Conservation (phyloP, 2,888 invertebrate species). For the Hydroisotoma schaefferi region DNA sequence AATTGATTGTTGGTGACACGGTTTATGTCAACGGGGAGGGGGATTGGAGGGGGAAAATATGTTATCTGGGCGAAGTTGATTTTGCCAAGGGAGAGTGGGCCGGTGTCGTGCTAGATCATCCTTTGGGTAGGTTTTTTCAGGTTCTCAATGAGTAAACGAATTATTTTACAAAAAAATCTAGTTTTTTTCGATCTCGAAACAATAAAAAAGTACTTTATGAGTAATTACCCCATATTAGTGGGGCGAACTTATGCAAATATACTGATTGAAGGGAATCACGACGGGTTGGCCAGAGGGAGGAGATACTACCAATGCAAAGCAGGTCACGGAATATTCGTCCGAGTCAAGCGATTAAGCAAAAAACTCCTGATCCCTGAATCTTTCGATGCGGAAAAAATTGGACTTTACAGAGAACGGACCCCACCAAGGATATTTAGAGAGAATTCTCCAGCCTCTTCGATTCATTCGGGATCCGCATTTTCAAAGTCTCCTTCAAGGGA, state of each 20-base stretch:
- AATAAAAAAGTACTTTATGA: too few relatives aligned
- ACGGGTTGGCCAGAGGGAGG: slow-evolving; percentile 87
- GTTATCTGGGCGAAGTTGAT: slow-evolving; percentile 90
- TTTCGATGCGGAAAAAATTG: slow-evolving; percentile 48
- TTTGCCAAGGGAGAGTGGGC: slow-evolving; percentile 99
- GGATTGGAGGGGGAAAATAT: slow-evolving; percentile 72
- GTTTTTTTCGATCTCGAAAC: too few relatives aligned
- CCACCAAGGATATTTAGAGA: slow-evolving; percentile 19
- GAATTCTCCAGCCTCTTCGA: slow-evolving; percentile 4
- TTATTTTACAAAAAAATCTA: too few relatives aligned
- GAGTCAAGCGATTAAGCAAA: slow-evolving; percentile 75
- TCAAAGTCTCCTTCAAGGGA: slow-evolving; percentile 7
- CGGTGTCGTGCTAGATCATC: slow-evolving; percentile 91
- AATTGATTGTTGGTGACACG: slow-evolving; percentile 90
- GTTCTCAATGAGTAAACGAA: too few relatives aligned
- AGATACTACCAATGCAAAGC: slow-evolving; percentile 91
- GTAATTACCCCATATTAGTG: too few relatives aligned
- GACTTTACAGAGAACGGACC: slow-evolving; percentile 15
- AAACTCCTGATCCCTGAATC: slow-evolving; percentile 60
- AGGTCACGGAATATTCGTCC: slow-evolving; percentile 86
- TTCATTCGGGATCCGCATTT: background rate
- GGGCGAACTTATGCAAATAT: too few relatives aligned
- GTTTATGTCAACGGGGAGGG: slow-evolving; percentile 92
- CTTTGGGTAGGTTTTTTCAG: slow-evolving; percentile 65
- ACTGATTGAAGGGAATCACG: slow-evolving; percentile 92